phyloP scores from a whole-genome alignment of 2,888 invertebrate genomes.

The Drosophila birchii region DNA sequence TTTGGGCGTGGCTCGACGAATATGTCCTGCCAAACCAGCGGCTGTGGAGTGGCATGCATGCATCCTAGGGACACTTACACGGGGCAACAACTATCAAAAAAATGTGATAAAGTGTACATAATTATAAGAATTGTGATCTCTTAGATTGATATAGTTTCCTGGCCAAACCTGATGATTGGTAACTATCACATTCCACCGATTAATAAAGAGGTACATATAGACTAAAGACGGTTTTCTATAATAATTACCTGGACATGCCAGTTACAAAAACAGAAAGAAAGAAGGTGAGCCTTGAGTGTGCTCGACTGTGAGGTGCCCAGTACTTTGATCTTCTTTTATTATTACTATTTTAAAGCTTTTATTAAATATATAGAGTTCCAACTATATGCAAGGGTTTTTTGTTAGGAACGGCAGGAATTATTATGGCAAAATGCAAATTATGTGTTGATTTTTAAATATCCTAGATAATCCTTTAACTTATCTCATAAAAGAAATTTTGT shows the following conservation, averaged over 20 bases:
- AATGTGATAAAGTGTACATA: neutral
- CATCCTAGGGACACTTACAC: slow-evolving; percentile 1
- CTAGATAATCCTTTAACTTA: no score
- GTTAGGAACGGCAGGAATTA: neutral
- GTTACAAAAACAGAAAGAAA: neutral
- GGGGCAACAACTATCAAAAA: neutral
- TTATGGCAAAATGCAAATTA: no score
- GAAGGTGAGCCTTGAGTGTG: neutral
- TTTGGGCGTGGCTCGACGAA: slow-evolving; percentile 9
- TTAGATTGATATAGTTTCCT: neutral
- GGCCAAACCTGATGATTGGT: neutral
- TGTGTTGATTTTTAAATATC: no score
- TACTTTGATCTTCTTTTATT: neutral
- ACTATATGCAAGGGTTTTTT: neutral
- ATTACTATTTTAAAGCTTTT: neutral
- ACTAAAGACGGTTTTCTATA: neutral
- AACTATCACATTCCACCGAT: neutral
- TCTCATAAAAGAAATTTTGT: no score
- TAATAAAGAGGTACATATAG: neutral
- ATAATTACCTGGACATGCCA: neutral
- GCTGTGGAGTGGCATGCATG: neutral
- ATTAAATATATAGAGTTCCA: neutral
- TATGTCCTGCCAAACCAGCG: neutral
- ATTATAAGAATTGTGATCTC: neutral
- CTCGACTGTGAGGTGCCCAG: neutral